phyloP scores from a whole-genome alignment of 2,888 invertebrate genomes.

The Matsumyia berberina region DNA sequence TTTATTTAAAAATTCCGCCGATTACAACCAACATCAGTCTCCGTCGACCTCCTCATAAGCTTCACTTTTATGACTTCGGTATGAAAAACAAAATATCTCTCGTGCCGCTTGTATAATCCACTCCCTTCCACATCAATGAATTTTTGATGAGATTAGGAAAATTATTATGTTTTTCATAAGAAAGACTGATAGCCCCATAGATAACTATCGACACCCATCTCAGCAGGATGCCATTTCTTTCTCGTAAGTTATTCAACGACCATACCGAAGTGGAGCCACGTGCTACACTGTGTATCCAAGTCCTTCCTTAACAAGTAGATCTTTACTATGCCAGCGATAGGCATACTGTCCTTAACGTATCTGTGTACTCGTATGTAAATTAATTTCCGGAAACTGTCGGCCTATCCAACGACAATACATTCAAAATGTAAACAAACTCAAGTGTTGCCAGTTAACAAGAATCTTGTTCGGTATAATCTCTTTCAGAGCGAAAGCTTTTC shows the following conservation, averaged over 20 bases:
- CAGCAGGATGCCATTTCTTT: no score
- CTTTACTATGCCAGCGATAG: conserved; percentile 3
- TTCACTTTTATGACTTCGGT: no score
- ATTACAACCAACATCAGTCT: no score
- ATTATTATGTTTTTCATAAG: no score
- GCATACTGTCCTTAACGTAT: not conserved
- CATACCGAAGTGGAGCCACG: not conserved
- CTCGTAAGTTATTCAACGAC: not conserved
- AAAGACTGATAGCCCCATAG: no score
- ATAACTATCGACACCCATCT: no score
- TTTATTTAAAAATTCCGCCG: no score
- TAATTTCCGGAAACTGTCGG: conserved; percentile 24
- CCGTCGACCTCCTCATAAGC: no score
- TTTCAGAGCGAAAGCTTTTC: conserved; percentile 21
- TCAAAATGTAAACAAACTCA: conserved; percentile 47
- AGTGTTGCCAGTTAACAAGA: conserved; percentile 39
- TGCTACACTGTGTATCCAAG: not conserved
- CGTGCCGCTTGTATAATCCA: no score
- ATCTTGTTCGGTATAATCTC: not conserved
- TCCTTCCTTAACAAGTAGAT: conserved; percentile 4
- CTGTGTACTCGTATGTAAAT: conserved; percentile 10
- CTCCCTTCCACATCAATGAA: no score
- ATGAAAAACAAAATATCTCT: no score
- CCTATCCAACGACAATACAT: conserved; percentile 11
- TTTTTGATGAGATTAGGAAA: no score